Percentiles rank a stretch among this genome's conserved stretches.
phyloP scores from a whole-genome alignment of 92 coral and sea anemone genomes.

The Paramuricea clavata region DNA sequence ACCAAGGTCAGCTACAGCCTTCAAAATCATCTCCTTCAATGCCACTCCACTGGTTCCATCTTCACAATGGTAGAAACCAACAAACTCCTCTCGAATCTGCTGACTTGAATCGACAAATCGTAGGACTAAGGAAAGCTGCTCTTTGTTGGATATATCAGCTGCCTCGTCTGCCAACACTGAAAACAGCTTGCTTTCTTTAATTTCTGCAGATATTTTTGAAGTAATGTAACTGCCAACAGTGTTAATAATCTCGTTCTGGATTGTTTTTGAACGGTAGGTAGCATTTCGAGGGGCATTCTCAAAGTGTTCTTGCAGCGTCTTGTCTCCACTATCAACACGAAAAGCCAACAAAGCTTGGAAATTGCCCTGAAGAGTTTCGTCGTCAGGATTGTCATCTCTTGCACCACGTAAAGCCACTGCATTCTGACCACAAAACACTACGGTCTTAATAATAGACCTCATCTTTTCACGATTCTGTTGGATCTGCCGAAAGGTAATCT shows the following conservation, averaged over 20 bases:
- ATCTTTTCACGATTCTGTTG: conserved; percentile 68
- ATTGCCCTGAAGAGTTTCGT: conserved; percentile 66
- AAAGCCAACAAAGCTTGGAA: conserved; percentile 71
- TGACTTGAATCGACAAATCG: conserved; percentile 39
- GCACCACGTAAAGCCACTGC: conserved; percentile 64
- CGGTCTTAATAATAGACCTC: conserved; percentile 69
- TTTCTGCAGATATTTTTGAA: conserved; percentile 34
- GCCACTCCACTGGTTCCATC: conserved; percentile 64
- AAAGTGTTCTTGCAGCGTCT: too few species aligned
- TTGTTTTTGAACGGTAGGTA: conserved; percentile 46
- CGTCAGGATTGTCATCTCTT: conserved; percentile 67
- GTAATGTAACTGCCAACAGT: conserved; percentile 67
- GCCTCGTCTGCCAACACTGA: conserved; percentile 47
- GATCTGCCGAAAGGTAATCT: conserved; percentile 56
- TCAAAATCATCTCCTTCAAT: conserved; percentile 60
- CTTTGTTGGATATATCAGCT: conserved; percentile 70
- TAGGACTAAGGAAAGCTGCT: conserved; percentile 67
- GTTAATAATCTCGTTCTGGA: conserved; percentile 40
- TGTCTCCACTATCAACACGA: conserved; percentile 73
- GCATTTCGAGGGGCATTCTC: conserved; percentile 73
- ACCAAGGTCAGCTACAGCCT: conserved; percentile 69
- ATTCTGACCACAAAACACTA: conserved; percentile 70
- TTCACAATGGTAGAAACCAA: conserved; percentile 7
- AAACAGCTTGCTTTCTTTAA: conserved; percentile 12
- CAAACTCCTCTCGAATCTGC: conserved; percentile 2